Base-by-base conservation (phyloP, 2,113 vertebrate species). In the Oreotrochilus melanogaster region DNA sequence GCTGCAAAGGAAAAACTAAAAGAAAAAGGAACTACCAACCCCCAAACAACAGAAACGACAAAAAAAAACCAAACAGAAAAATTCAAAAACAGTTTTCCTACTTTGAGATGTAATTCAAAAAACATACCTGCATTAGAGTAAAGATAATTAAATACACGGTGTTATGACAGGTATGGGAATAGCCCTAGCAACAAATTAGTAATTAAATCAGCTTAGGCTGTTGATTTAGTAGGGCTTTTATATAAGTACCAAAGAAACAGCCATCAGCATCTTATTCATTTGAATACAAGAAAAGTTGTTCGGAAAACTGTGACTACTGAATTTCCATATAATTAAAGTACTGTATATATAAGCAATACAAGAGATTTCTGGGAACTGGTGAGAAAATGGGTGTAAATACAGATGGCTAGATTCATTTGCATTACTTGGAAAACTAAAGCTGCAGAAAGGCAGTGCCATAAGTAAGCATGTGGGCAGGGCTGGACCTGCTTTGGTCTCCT, bases 321-420 rank as follows among this genome's bases (percentile, higher is more conserved):
- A 96, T 96, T 95, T 96, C 96, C 94, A 94, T 95, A 90, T 95
- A 94, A 95, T 95, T 96, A 95, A 96, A 96, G 83, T 83, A 90
- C 82, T 96, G 95, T 79, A 96, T 89, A 78, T 93, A 95, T 62
- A 90, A 95, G 94, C 85, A 92, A 66, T 60, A 19, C 30, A 91
- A 83, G 80, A 86, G 89, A 66, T 91, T 96, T 90, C 87, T 64
- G 83, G 79, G 85, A 95, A 66, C 70, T 79, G 54, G n/a, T 78
- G 81, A 88, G 80, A 82, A 85, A 89, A 92, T 6, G 37, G 50
- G 66, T 62, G n/a, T 94, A 95, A 95, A 96, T 97, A 91, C 94
- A 97, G 96, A 96, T 94, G 93, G 73, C 27, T 60, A 35, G 19
- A 78, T 67, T 78, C 25, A 58, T 93, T 93, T 66, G 23, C 93